Conservation (phyloP, 2,113 vertebrate species). For the Sander vitreus region DNA sequence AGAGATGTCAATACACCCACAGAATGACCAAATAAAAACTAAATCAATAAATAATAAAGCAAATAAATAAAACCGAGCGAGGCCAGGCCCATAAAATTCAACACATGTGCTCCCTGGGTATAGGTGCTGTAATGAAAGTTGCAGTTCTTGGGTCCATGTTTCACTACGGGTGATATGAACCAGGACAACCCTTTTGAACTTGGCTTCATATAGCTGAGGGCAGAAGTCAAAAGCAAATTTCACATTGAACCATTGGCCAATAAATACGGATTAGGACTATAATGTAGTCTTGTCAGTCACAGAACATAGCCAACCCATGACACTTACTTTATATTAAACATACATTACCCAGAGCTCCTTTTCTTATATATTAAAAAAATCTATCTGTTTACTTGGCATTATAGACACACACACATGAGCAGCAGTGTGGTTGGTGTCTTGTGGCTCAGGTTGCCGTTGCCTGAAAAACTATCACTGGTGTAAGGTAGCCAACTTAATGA, state of each 20-base stretch:
- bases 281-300: slow-evolving; percentile 29
- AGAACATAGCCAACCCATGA: slow-evolving; percentile 8
- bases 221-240: slow-evolving; percentile 41
- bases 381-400: slow-evolving; percentile 33
- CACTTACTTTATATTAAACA: slow-evolving; percentile 19
- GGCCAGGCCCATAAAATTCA: slow-evolving; percentile 23
- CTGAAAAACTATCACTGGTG: slow-evolving; percentile 83
- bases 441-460: slow-evolving; percentile 74
- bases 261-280: slow-evolving; percentile 21
- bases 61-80: slow-evolving; percentile 41
- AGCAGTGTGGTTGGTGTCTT: slow-evolving; percentile 47
- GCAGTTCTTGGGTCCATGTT: slow-evolving; percentile 32
- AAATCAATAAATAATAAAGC: slow-evolving; percentile 55
- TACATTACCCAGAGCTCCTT: slow-evolving; percentile 16
- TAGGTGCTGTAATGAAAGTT: slow-evolving; percentile 50
- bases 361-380: not conserved
- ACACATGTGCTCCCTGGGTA: slow-evolving; percentile 21
- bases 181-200: slow-evolving; percentile 17
- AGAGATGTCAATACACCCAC: not conserved
- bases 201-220: slow-evolving; percentile 10
- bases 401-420: slow-evolving; percentile 33
- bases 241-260: slow-evolving; percentile 24
- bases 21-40: slow-evolving; percentile 38
- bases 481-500: slow-evolving; percentile 75
- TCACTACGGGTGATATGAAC: slow-evolving; percentile 25